A percentile compares a stretch with the other conserved stretches of the same genome.
Conservation (phyloP, 2,113 vertebrate species). For the human (Homo sapiens) region DNA sequence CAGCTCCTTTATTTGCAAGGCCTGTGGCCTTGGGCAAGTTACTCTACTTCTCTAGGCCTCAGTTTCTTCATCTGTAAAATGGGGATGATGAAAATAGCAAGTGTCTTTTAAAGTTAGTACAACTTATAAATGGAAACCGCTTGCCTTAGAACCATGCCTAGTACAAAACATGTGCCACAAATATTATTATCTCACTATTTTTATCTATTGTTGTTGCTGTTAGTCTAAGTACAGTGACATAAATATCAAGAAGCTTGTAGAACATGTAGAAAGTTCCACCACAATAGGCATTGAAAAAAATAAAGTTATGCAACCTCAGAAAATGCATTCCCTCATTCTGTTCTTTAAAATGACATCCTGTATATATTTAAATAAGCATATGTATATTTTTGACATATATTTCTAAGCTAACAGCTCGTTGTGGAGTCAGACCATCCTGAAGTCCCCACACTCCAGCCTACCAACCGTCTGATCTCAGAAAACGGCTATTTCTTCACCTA, state of each 20-base stretch:
- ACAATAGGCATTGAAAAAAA: background rate
- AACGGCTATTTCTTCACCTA: background rate
- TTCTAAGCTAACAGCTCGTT: background rate
- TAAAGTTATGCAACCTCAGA: background rate
- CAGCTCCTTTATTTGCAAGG: background rate
- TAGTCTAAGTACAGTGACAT: background rate
- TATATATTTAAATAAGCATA: background rate
- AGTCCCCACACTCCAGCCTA: too few relatives aligned
- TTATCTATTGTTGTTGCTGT: background rate
- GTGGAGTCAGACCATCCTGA: background rate
- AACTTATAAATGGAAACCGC: background rate
- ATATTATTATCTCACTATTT: background rate
- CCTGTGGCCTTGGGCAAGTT: background rate
- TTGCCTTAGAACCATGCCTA: background rate
- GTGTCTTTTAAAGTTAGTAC: background rate
- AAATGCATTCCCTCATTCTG: background rate
- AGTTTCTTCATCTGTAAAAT: background rate
- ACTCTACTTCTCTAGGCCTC: background rate
- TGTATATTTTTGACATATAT: background rate
- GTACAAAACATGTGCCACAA: too few relatives aligned
- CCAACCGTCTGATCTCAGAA: background rate
- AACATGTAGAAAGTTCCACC: background rate
- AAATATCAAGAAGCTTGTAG: background rate
- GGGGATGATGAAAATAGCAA: background rate
- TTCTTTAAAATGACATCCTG: slow-evolving; percentile 10